Percentiles rank a stretch among this genome's conserved stretches.
Conservation (phyloP, 2,888 invertebrate genomes). For the Lucinisca nassula region DNA sequence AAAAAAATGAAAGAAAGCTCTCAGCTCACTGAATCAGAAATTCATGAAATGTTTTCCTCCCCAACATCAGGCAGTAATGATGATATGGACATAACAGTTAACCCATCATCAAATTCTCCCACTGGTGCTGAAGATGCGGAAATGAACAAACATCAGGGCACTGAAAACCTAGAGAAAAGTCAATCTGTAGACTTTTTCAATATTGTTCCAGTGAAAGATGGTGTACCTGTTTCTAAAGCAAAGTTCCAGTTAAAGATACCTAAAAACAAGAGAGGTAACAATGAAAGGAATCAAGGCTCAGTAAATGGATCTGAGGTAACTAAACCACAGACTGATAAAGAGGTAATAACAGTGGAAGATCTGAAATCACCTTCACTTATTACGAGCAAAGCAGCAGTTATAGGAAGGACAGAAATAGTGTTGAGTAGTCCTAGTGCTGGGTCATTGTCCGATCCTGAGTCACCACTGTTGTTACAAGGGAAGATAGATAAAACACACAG, state of each 20-base stretch:
- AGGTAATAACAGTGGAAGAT: too few species aligned
- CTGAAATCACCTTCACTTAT: slow-evolving; percentile 48
- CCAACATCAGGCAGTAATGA: not conserved
- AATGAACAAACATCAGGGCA: too few species aligned
- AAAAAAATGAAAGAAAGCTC: not conserved
- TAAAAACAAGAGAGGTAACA: not conserved
- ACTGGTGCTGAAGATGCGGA: too few species aligned
- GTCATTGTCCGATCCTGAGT: not conserved
- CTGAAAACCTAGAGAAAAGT: slow-evolving; percentile 14
- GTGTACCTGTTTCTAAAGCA: slow-evolving; percentile 29
- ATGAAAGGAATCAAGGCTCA: not conserved
- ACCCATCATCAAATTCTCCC: not conserved
- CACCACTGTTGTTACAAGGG: slow-evolving; percentile 12
- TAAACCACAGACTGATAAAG: not conserved
- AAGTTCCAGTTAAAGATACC: slow-evolving; percentile 44
- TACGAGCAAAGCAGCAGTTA: not conserved
- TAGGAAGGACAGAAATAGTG: slow-evolving; percentile 10
- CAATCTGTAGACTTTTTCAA: slow-evolving; percentile 58
- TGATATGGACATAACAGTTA: not conserved
- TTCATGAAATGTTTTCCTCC: slow-evolving; percentile 2
- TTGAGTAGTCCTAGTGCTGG: slow-evolving; percentile 49
- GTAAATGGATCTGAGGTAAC: not conserved
- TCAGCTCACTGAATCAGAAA: slow-evolving; percentile 8
- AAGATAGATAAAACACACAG: not conserved
- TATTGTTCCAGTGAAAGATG: slow-evolving; percentile 60